Conservation (phyloP, 1,140 invertebrate species). For the Trachymyrmex cornetzi region DNA sequence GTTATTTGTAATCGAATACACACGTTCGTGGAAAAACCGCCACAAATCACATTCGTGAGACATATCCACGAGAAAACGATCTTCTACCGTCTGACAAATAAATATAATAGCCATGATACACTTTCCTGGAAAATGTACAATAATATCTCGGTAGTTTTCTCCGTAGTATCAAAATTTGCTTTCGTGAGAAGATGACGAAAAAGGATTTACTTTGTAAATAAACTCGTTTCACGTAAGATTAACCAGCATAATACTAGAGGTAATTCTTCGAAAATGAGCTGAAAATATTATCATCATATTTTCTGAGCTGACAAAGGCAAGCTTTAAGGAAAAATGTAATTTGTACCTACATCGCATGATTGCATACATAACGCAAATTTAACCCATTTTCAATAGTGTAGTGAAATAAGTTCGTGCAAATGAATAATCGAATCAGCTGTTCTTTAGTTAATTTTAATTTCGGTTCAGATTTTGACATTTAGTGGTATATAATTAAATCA, state of each 20-base stretch:
- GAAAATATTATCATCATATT: background rate
- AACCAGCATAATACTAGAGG: background rate
- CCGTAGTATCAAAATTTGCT: constrained; percentile 29
- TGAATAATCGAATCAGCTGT: background rate
- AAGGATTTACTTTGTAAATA: constrained; percentile 11
- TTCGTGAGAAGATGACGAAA: background rate
- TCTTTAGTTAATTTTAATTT: background rate
- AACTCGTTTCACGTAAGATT: constrained; percentile 8
- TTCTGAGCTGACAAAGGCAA: background rate
- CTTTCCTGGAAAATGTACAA: background rate
- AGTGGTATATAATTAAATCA: background rate
- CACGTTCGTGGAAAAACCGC: background rate
- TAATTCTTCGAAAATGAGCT: constrained; percentile 8
- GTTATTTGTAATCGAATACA: constrained; percentile 38
- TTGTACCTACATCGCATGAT: background rate
- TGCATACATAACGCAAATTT: background rate
- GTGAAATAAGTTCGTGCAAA: background rate
- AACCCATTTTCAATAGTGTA: background rate
- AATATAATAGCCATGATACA: constrained; percentile 12
- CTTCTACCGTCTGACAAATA: constrained; percentile 28
- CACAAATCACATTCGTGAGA: constrained; percentile 35
- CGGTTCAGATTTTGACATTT: background rate
- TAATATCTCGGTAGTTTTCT: constrained; percentile 5
- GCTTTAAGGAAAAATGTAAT: background rate
- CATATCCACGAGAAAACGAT: constrained; percentile 26